Evolutionary conservation across 2,113 vertebrate species (phyloP).

Genomic region (Chloebia gouldiae): DNA sequence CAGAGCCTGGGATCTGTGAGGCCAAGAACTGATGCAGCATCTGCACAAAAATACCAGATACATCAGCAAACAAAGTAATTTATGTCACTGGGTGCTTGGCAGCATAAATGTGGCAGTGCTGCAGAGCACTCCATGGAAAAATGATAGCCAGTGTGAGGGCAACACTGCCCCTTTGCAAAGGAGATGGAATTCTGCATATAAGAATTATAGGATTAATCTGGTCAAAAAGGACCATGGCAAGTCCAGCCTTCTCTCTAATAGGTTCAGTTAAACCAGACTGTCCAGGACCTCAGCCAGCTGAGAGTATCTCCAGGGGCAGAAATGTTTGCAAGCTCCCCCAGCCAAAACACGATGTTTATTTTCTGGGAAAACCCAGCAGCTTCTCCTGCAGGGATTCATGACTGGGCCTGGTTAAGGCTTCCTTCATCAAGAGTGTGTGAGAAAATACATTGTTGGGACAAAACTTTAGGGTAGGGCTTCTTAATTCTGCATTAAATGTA

Average conservation of each 20-base stretch:
- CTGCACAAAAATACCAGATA: not conserved
- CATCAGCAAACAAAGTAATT: not conserved
- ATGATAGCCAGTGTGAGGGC: not conserved
- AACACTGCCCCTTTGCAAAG: not conserved
- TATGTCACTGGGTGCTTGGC: not conserved
- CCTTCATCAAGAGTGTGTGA: not conserved
- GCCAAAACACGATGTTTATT: fast-evolving
- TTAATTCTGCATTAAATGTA: not conserved
- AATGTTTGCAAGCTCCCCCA: not conserved
- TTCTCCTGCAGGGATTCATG: not conserved
- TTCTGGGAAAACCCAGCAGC: not conserved
- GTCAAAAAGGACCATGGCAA: not conserved
- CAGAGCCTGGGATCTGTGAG: conserved; percentile 83
- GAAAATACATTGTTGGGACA: not conserved
- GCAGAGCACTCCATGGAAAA: not conserved
- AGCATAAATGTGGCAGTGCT: not conserved
- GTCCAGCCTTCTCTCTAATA: not conserved
- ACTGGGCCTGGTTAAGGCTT: not conserved
- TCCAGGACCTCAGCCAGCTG: not conserved
- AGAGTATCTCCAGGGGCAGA: not conserved
- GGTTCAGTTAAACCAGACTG: not conserved
- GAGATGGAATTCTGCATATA: not conserved
- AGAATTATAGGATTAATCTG: not conserved
- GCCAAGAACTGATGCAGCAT: conserved; percentile 45
- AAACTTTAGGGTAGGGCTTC: not conserved